Evolutionary conservation across 2,797 vertebrate species (phyloP).

Genomic region (Myioborus miniatus): DNA sequence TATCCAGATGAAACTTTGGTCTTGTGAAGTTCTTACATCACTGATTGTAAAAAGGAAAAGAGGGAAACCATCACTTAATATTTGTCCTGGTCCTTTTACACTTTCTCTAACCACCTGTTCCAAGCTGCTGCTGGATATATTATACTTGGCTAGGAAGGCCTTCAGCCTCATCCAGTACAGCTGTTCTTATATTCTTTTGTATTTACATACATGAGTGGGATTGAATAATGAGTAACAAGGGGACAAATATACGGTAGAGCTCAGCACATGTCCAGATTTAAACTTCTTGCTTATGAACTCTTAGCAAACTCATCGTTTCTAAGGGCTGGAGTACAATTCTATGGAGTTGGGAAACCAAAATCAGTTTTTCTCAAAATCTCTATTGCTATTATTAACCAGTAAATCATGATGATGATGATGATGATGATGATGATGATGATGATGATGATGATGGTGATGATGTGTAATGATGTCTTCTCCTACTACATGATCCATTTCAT

Average conservation of each 20-base stretch:
- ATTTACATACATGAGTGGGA: neutral
- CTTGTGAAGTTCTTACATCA: neutral
- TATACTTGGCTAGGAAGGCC: neutral
- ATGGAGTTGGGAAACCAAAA: neutral
- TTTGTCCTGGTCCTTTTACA: neutral
- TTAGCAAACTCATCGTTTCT: neutral
- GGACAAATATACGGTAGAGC: neutral
- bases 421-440: too few species aligned
- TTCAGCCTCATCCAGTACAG: neutral
- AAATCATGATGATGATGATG: neutral
- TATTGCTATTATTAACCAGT: neutral
- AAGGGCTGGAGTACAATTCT: neutral
- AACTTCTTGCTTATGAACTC: neutral
- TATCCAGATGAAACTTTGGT: neutral
- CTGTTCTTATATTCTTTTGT: neutral
- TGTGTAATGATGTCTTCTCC: neutral
- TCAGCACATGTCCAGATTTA: neutral
- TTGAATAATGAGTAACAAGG: constrained; percentile 3
- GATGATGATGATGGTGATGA: too few species aligned
- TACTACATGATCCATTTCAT: neutral
- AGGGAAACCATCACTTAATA: neutral
- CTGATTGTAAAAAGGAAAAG: neutral
- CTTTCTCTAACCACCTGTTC: neutral
- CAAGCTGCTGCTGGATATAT: neutral
- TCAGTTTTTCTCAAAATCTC: neutral